phyloP scores from a whole-genome alignment of 2,113 vertebrate genomes.

The Tragulus kanchil region DNA sequence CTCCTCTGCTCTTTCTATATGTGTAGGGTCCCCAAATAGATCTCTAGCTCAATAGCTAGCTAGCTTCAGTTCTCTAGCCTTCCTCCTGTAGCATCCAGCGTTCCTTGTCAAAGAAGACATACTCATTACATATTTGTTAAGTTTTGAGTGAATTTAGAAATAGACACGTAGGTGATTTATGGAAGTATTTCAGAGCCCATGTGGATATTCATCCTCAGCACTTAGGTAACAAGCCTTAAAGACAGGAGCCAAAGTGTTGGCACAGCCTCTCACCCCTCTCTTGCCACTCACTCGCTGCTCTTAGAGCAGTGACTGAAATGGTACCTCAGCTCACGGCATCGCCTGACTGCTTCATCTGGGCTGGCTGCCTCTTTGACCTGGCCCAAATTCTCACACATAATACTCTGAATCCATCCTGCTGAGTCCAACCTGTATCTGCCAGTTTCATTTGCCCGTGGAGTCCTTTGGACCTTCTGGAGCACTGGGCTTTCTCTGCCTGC shows the following conservation, averaged over 20 bases:
- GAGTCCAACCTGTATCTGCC: not conserved
- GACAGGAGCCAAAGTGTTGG: no score
- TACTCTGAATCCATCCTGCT: not conserved
- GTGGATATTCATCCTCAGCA: not conserved
- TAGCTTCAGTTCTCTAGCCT: not conserved
- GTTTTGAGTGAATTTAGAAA: not conserved
- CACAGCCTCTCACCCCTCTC: rapidly evolving
- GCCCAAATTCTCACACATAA: not conserved
- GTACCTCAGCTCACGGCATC: not conserved
- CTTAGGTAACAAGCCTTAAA: not conserved
- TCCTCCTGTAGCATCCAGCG: not conserved
- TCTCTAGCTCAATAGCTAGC: not conserved
- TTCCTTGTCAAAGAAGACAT: not conserved
- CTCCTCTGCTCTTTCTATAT: not conserved
- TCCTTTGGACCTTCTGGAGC: not conserved
- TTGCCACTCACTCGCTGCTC: no score
- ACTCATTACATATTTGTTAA: not conserved
- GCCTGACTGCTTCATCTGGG: not conserved
- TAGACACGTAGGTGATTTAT: not conserved
- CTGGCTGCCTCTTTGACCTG: not conserved
- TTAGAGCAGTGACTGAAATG: not conserved
- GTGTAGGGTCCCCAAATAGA: not conserved
- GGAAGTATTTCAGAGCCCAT: not conserved
- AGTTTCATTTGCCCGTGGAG: not conserved
- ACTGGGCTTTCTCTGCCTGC: not conserved